Evolutionary conservation across 2,797 vertebrate species (phyloP).

Genomic region (Coregonus sp.): DNA sequence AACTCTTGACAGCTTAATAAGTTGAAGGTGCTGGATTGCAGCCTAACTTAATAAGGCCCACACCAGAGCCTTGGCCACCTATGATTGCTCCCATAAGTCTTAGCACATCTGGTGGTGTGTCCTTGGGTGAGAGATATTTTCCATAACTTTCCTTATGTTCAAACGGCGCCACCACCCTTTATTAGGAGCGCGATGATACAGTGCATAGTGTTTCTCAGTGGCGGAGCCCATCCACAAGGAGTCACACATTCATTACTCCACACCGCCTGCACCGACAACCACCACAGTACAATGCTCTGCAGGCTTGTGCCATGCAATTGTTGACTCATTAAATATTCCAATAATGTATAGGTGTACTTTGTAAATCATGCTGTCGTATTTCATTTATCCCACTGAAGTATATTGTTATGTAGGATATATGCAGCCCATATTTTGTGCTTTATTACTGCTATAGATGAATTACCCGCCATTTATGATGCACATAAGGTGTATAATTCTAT

Average conservation of each 20-base stretch:
- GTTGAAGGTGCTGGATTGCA: constrained; percentile 97
- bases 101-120: constrained; percentile 92
- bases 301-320: constrained; percentile 46
- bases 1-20: constrained; percentile 99
- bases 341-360: constrained; percentile 76
- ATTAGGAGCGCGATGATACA: constrained; percentile 86
- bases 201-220: constrained; percentile 65
- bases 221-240: constrained; percentile 59
- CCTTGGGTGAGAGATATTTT: constrained; percentile 96
- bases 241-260: constrained; percentile 60
- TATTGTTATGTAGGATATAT: constrained; percentile 59
- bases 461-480: constrained; percentile 74
- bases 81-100: constrained; percentile 99
- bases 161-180: constrained; percentile 72
- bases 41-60: constrained; percentile 97
- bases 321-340: constrained; percentile 71
- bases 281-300: constrained; percentile 32
- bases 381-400: constrained; percentile 70
- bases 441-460: constrained; percentile 75
- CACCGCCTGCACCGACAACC: constrained; percentile 45
- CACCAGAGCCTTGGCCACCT: constrained; percentile 92
- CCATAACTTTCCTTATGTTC: constrained; percentile 91
- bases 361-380: constrained; percentile 73
- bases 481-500: constrained; percentile 78
- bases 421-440: constrained; percentile 72